Evolutionary conservation across 2,113 vertebrate species (phyloP), one percentile per base, ranked within the genome.

Genomic region (Lampris incognitus): DNA sequence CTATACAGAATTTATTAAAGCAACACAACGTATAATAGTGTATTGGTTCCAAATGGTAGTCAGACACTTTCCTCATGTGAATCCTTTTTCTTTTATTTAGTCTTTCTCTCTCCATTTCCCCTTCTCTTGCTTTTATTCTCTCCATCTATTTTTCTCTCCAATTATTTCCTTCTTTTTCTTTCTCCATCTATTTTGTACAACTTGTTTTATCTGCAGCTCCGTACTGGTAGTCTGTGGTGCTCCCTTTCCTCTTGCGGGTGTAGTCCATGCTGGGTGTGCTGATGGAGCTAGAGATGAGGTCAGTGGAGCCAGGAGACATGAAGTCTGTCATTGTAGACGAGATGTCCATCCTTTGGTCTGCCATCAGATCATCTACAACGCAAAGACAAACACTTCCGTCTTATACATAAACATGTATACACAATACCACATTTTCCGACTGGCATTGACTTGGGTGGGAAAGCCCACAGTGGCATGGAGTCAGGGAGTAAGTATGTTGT

Each of bases 291-390:
- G 96, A 97, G 86, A 99, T 97, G 88, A 99, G 94, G 90, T 98
- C 97, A 11, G 96, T 96, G 84, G 97, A 94, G 62, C 96, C 94
- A 2, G 97, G 95, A 74, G 98, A 97, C 95, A 99, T 99, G 91
- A 99, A 99, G 93, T 99, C 97, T 81, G 95, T 99, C 93, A 99
- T 99, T 11, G 98, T 99, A 83, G 98, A 99, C 86, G 97, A 97
- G 92, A 99, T 99, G 93, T 99, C 98, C 98, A 99, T 99, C 92
- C 97, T 97, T 96, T 99, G 98, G 96, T 99, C 98, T 88, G 98
- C 98, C 98, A 99, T 99, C 95, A 97, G 96, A 93, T 95, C 92
- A 92, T 95, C 97, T 98, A 77, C 36, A 55, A 70, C 37, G 37
- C 6, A 55, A 50, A 65, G 1, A 59, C 5, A 11, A 13, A 79